Evolutionary conservation across 2,888 invertebrate genomes (phyloP), one percentile per base, ranked within the genome.

Genomic region (Notocelia uddmanniana): DNA sequence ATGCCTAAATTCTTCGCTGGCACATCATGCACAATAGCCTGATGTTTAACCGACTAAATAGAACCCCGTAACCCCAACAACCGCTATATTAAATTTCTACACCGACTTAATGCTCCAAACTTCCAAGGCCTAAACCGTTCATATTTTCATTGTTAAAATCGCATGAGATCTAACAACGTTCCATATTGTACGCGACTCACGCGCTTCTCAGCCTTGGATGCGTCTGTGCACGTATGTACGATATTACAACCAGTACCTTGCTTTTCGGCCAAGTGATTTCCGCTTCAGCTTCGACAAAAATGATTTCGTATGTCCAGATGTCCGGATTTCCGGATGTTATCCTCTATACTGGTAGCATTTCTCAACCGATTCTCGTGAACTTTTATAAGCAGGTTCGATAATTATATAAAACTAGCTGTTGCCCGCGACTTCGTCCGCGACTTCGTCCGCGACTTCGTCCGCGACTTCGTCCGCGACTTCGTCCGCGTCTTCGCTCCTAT

Each of bases 191-290:
- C 63, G 68, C 78, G 69, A 75, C 76, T 78, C 75, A 75, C 79
- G 80, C 77, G 77, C 82, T 79, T 80, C 81, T 76, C 69, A 71
- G 69, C 74, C 75, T 74, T 73, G 80, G 81, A 80, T 85, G 84
- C 87, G 85, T 85, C 75, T 57, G 80, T 77, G 82, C 83, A 83
- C 83, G 79, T 75, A 76, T 74, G 71, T 75, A 21, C 9, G 13
- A 63, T 19, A 50, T 34, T 13, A 19, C 26, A 23, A 45, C 37
- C 62, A 62, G 62, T 48, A 62, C 31, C 9, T 62, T 48, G 19
- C 18, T 48, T 62, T 18, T 11, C n/a, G n/a, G n/a, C n/a, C n/a
- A n/a, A n/a, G n/a, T n/a, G n/a, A n/a, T n/a, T n/a, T n/a, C n/a
- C n/a, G n/a, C n/a, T n/a, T n/a, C n/a, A n/a, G n/a, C n/a, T n/a